Conservation (phyloP, 1,140 invertebrate species). For the Drosophila nasuta region DNA sequence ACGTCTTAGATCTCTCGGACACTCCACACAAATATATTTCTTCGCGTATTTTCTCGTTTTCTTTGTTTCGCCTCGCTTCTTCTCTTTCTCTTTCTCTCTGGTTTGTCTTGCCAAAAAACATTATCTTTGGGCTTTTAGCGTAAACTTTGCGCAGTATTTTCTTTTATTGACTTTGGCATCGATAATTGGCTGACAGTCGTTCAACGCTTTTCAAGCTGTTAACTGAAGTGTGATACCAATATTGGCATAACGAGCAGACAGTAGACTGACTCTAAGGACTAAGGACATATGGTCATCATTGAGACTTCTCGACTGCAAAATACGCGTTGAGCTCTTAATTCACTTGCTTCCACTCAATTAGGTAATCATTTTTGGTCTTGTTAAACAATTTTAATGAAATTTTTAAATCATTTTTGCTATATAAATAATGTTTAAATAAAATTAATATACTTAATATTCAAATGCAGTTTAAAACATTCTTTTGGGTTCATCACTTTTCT, state of each 20-base stretch:
- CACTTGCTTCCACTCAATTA: too few species aligned
- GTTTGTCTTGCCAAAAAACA: constrained; percentile 20
- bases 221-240: constrained; percentile 19
- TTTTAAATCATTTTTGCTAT: too few species aligned
- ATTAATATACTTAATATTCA: too few species aligned
- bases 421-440: too few species aligned
- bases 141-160: constrained; percentile 24
- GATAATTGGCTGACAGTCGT: constrained; percentile 31
- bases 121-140: constrained; percentile 26
- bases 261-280: not conserved
- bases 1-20: constrained; percentile 19
- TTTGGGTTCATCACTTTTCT: too few species aligned
- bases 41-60: not conserved
- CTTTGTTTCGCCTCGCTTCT: too few species aligned
- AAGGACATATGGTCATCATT: too few species aligned
- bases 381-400: too few species aligned
- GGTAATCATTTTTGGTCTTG: too few species aligned
- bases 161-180: constrained; percentile 54
- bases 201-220: constrained; percentile 28
- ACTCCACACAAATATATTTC: not conserved
- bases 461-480: too few species aligned
- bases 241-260: constrained; percentile 1
- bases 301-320: not conserved
- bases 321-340: not conserved
- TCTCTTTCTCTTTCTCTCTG: not conserved